Percentiles rank a stretch among this genome's conserved stretches.
phyloP scores from a whole-genome alignment of 2,113 vertebrate genomes.

The Scortum barcoo region DNA sequence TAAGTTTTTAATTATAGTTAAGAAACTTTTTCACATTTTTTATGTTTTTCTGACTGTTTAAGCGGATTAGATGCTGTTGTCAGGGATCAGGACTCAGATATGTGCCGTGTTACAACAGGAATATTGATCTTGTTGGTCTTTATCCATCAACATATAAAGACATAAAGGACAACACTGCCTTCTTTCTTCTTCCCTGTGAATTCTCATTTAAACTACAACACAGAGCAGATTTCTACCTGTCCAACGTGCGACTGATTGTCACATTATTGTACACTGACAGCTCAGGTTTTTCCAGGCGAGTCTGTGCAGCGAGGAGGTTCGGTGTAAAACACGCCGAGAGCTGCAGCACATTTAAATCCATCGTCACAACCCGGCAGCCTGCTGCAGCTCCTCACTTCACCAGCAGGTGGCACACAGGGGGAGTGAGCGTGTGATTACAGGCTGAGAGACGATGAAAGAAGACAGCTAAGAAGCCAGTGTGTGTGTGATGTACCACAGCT shows the following conservation, averaged over 20 bases:
- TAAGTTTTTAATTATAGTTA: no score
- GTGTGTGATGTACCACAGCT: neutral
- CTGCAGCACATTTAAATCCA: slow-evolving; percentile 1
- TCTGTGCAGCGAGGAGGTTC: neutral
- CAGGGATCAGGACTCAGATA: neutral
- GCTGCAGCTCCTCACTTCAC: slow-evolving; percentile 1
- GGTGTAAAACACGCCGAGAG: neutral
- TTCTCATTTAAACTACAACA: neutral
- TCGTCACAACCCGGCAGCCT: neutral
- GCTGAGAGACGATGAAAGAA: neutral
- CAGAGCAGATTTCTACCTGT: neutral
- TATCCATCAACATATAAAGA: neutral
- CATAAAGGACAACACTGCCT: neutral
- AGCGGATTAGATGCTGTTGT: no score
- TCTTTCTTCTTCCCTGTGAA: neutral
- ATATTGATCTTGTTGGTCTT: neutral
- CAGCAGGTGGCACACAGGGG: slow-evolving; percentile 51
- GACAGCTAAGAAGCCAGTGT: neutral
- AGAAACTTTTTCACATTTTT: no score
- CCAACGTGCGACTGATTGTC: neutral
- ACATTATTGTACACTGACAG: neutral
- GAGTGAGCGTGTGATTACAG: neutral
- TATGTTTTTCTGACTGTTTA: no score
- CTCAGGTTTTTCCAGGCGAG: neutral
- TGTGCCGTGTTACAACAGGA: no score